Conservation (phyloP, 2,113 vertebrate genomes). For the Lagopus muta region DNA sequence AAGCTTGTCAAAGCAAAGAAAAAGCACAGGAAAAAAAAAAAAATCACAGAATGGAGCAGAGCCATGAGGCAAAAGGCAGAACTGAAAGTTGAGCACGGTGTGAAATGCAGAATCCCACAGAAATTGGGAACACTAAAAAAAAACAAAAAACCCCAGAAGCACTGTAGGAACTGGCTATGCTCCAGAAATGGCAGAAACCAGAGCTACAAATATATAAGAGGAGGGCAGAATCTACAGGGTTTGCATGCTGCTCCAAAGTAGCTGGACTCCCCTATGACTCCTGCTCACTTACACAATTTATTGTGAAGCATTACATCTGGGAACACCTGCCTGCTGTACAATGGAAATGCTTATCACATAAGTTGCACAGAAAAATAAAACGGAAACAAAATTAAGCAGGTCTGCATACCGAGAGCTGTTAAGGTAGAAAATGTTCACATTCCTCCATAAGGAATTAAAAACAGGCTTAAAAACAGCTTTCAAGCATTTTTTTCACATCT, state of each 20-base stretch:
- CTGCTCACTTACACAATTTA: not conserved
- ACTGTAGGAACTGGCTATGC: not conserved
- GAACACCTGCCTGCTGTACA: not conserved
- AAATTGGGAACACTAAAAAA: not conserved
- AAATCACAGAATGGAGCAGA: not conserved
- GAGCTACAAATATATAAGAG: not conserved
- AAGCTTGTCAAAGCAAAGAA: not conserved
- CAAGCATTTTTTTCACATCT: not conserved
- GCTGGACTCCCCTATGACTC: not conserved
- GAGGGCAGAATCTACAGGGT: not conserved
- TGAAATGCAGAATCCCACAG: conserved; percentile 2
- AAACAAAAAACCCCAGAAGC: not conserved
- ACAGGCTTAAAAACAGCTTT: not conserved
- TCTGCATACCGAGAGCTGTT: not conserved
- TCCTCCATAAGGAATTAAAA: not conserved
- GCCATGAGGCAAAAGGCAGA: conserved; percentile 13
- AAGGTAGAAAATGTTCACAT: not conserved
- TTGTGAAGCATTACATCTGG: not conserved
- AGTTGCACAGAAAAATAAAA: not conserved
- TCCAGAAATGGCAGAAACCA: conserved; percentile 27
- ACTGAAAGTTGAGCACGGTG: not conserved
- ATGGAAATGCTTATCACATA: not conserved
- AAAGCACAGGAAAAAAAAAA: not conserved
- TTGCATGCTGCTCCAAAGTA: not conserved
- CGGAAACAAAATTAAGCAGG: not conserved